phyloP scores from a whole-genome alignment of 1,140 invertebrate species.

The Fopius arisanus region DNA sequence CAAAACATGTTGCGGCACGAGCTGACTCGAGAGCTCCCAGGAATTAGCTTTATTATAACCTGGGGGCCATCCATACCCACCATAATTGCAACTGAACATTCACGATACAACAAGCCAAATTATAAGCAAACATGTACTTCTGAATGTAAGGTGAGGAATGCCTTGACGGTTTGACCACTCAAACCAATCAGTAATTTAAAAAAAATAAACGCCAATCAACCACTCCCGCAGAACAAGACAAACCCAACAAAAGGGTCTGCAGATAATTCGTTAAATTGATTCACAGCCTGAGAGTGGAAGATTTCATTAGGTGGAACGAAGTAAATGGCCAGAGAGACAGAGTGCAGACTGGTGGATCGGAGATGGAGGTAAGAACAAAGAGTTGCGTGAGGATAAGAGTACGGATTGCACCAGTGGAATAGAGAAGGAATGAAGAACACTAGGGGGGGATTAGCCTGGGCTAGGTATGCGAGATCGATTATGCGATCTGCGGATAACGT shows the following conservation, averaged over 20 bases:
- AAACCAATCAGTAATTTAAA: neutral
- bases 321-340: neutral
- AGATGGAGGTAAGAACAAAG: neutral
- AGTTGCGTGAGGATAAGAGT: conserved; percentile 8
- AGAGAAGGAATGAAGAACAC: conserved; percentile 42
- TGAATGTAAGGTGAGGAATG: neutral
- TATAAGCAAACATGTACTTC: conserved; percentile 43
- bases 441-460: conserved; percentile 45
- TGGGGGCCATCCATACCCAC: conserved; percentile 61
- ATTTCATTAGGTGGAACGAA: neutral
- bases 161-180: neutral
- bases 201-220: neutral
- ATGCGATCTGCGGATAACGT: conserved; percentile 64
- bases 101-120: conserved; percentile 55
- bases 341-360: neutral
- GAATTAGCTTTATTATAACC: conserved; percentile 67
- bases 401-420: neutral
- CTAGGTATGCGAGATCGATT: conserved; percentile 55
- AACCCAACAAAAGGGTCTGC: neutral
- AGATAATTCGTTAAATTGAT: conserved; percentile 8
- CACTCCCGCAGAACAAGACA: too few relatives aligned
- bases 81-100: conserved; percentile 58
- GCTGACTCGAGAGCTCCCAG: conserved; percentile 60
- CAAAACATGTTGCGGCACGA: conserved; percentile 63
- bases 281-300: neutral